Base-by-base conservation (phyloP, 1,140 invertebrate genomes). In the Mycetomoellerius zeteki region DNA sequence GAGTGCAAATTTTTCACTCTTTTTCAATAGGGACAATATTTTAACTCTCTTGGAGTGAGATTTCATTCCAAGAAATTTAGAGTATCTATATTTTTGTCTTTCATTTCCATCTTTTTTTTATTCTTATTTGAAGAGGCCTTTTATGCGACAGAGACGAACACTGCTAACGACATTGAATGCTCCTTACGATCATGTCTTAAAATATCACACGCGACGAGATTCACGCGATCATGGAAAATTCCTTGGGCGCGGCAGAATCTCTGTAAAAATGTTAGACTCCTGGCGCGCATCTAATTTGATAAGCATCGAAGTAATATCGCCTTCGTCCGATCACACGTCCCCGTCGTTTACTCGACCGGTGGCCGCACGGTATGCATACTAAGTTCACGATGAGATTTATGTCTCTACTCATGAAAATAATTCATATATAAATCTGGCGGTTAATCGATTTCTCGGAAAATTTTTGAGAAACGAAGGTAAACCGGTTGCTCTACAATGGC, bases 381-480 rank as follows among this genome's bases (percentile, higher is more conserved):
- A 90, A 90, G 85, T 88, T 60, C 50, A 85, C 71, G 56, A 56
- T 85, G 78, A 90, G 85, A 90, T 90, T 84, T 90, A 90, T 90
- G 69, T 81, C 86, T 24, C 64, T 60, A 56, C 10, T 47, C 69
- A 19, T 50, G 37, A 60, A 60, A 52, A 58, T 64, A 85, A 85
- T 47, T 50, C 58, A 30, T 37, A 60, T 33, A 50, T 76, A 52
- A 76, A 76, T 58, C 80, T 81, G 76, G 50, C 80, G 88, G 80
- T 90, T 87, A 90, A 90, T 90, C 77, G 82, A 90, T 87, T 80
- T 76, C 47, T 56, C 2, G 16, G 43, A 50, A 81, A 58, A 77
- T 60, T 90, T 84, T 87, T 78, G 78, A 71, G 64, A 56, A n/a
- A 12, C 78, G 75, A 58, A 69, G 77, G 47, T 33, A 21, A 80